phyloP scores from a whole-genome alignment of 2,888 invertebrate species.

The Exocentrus adspersus region DNA sequence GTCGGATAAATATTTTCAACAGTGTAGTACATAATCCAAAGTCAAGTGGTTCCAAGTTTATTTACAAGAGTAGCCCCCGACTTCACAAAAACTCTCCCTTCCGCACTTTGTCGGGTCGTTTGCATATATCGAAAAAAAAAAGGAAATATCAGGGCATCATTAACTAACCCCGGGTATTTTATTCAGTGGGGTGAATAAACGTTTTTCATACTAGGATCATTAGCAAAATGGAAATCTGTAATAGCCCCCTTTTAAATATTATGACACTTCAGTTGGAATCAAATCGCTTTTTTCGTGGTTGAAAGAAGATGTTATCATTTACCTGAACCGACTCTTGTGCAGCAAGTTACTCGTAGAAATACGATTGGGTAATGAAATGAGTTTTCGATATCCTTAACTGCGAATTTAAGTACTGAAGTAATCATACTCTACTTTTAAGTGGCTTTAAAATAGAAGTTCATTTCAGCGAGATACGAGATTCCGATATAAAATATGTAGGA shows the following conservation, averaged over 20 bases:
- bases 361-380: not conserved
- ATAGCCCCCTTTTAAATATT: not conserved
- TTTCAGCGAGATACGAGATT: constrained; percentile 9
- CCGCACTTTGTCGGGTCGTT: no score
- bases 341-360: not conserved
- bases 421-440: not conserved
- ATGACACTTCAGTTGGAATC: not conserved
- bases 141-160: not conserved
- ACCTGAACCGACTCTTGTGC: no score
- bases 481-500: constrained; percentile 3
- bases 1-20: not conserved
- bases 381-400: constrained; percentile 1
- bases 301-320: not conserved
- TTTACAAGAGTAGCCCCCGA: no score
- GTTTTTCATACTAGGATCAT: not conserved
- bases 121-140: not conserved
- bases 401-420: constrained; percentile 16
- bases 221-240: not conserved
- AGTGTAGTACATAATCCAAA: no score
- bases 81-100: no score
- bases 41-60: no score
- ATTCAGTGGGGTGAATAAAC: not conserved
- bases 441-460: constrained; percentile 5
- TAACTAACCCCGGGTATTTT: not conserved
- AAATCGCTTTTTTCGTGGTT: constrained; percentile 3